phyloP scores from a whole-genome alignment of 2,888 invertebrate species.

The Agriotes lineatus region DNA sequence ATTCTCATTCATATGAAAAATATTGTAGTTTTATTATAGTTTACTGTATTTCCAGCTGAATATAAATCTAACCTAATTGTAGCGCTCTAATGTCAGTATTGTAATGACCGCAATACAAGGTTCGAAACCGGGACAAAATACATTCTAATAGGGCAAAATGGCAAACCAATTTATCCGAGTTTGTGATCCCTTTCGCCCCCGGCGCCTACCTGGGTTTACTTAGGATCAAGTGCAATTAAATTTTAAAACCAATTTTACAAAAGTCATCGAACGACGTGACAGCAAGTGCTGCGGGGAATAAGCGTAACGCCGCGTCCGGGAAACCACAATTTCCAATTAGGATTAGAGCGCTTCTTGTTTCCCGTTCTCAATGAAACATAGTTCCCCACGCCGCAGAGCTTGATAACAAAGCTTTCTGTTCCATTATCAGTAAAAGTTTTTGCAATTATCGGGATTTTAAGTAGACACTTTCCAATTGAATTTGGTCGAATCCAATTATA shows the following conservation, averaged over 20 bases:
- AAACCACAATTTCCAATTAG: slow-evolving; percentile 35
- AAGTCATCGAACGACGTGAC: slow-evolving; percentile 14
- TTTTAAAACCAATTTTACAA: slow-evolving; percentile 21
- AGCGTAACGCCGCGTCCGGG: slow-evolving; percentile 16
- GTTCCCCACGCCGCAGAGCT: slow-evolving; percentile 16
- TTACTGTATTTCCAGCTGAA: too few relatives aligned
- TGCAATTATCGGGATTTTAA: slow-evolving; percentile 23
- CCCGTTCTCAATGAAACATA: slow-evolving; percentile 25
- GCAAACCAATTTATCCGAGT: too few relatives aligned
- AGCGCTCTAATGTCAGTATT: too few relatives aligned
- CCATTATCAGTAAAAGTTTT: slow-evolving; percentile 21
- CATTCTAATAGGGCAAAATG: too few relatives aligned
- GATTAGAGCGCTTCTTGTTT: slow-evolving; percentile 35
- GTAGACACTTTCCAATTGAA: slow-evolving; percentile 16
- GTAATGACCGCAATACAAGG: too few relatives aligned
- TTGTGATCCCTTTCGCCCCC: too few relatives aligned
- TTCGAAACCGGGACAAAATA: too few relatives aligned
- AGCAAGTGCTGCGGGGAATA: slow-evolving; percentile 22
- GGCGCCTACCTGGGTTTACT: slow-evolving; percentile 1
- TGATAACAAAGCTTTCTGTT: slow-evolving; percentile 26
- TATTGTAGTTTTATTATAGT: too few relatives aligned
- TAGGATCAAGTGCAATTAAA: slow-evolving; percentile 2
- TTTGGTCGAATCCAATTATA: slow-evolving; percentile 16
- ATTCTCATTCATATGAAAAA: too few relatives aligned
- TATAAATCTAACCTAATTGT: too few relatives aligned